Evolutionary conservation across 2,797 vertebrate species (phyloP).

Genomic region (Aulostomus chinensis): DNA sequence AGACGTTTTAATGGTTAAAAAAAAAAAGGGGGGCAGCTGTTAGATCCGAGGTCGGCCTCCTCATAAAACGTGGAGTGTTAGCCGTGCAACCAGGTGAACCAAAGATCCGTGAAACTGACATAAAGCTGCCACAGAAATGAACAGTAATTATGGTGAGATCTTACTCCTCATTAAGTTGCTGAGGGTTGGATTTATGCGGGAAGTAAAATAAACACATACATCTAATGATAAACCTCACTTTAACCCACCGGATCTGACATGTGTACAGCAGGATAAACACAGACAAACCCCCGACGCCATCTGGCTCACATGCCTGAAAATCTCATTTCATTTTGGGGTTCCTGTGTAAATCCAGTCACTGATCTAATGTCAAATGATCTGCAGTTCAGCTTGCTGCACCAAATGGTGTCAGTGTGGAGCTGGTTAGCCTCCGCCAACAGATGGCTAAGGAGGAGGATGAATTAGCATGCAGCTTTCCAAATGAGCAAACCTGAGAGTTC

Average conservation of each 20-base stretch:
- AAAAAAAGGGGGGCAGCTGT: conserved; percentile 16
- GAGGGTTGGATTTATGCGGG: conserved; percentile 4
- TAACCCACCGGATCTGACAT: conserved; percentile 29
- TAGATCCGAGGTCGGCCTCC: neutral
- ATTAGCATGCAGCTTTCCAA: conserved; percentile 59
- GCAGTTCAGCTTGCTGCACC: conserved; percentile 40
- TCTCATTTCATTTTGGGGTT: conserved; percentile 41
- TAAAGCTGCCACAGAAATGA: neutral
- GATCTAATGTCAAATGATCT: conserved; percentile 55
- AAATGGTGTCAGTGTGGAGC: conserved; percentile 71
- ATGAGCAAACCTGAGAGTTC: conserved; percentile 62
- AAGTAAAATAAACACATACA: conserved; percentile 21
- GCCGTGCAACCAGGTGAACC: conserved; percentile 5
- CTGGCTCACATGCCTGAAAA: conserved; percentile 43
- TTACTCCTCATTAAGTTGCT: neutral
- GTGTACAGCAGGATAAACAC: conserved; percentile 31
- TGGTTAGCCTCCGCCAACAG: conserved; percentile 29
- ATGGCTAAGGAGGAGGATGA: conserved; percentile 21
- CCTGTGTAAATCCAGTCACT: conserved; percentile 48
- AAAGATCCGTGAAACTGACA: neutral
- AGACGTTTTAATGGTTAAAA: conserved; percentile 4
- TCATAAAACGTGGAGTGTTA: conserved; percentile 23
- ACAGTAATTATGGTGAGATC: too few species aligned
- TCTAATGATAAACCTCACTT: conserved; percentile 21
- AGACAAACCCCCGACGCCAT: conserved; percentile 31